Percentiles rank a stretch among this genome's conserved stretches.
Conservation (phyloP, 2,888 invertebrate genomes). For the Nephrotoma appendiculata region DNA sequence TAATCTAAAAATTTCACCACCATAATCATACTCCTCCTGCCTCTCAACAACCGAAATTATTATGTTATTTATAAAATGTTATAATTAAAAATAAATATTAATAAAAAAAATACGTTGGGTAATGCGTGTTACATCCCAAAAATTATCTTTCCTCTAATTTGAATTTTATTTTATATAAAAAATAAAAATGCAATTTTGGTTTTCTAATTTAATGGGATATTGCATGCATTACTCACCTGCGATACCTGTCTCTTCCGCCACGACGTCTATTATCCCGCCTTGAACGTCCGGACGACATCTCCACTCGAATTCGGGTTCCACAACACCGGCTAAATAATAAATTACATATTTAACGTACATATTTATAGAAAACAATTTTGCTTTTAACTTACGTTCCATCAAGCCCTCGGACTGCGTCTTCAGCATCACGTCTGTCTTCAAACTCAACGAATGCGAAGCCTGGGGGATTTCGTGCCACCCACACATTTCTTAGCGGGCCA, state of each 20-base stretch:
- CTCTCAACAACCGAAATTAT: neutral
- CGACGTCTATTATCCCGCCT: constrained; percentile 49
- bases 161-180: constrained; percentile 2
- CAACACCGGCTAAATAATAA: constrained; percentile 56
- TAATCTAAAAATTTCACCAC: neutral
- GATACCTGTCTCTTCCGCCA: constrained; percentile 21
- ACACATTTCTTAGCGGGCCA: constrained; percentile 73
- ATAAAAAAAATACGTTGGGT: neutral
- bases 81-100: neutral
- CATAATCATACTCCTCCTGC: neutral
- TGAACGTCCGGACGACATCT: constrained; percentile 83
- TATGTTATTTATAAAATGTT: neutral
- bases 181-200: constrained; percentile 7
- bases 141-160: neutral
- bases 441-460: constrained; percentile 82
- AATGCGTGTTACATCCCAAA: neutral
- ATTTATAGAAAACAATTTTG: neutral
- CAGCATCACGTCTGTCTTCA: constrained; percentile 72
- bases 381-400: constrained; percentile 58
- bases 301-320: constrained; percentile 77
- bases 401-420: constrained; percentile 65
- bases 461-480: constrained; percentile 84
- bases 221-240: constrained; percentile 7
- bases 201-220: neutral
- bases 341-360: neutral